Evolutionary conservation across 2,888 invertebrate genomes (phyloP).

Genomic region (Sphecodes monilicornis): DNA sequence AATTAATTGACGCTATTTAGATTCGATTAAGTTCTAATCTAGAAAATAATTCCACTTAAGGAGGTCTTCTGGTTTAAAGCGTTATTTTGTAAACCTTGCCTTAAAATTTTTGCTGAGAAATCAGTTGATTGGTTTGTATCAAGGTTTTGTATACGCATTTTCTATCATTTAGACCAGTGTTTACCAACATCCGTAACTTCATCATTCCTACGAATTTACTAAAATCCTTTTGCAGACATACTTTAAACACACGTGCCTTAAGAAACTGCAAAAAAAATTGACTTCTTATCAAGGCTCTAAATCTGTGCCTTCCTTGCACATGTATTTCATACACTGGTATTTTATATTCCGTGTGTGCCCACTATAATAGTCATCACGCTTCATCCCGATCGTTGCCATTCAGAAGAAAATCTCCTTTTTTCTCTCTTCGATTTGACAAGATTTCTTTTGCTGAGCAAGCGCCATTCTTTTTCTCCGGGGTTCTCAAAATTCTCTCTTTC

Average conservation of each 20-base stretch:
- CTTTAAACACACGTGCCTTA: background rate
- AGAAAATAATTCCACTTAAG: background rate
- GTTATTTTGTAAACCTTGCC: no score
- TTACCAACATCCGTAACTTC: no score
- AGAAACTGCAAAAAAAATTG: background rate
- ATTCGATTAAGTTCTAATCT: background rate
- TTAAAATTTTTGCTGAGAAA: no score
- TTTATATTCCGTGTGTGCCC: background rate
- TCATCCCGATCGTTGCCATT: background rate
- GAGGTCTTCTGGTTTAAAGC: background rate
- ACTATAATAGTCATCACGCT: background rate
- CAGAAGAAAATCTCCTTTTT: background rate
- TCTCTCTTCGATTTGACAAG: background rate
- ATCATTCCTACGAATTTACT: no score
- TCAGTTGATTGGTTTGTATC: no score
- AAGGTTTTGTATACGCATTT: no score
- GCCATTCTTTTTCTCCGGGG: slow-evolving; percentile 7
- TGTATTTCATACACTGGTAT: background rate
- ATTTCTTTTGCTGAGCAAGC: background rate
- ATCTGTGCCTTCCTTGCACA: background rate
- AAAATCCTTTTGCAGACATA: background rate
- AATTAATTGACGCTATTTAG: background rate
- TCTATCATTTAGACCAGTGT: no score
- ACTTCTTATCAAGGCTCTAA: background rate
- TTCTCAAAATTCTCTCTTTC: background rate